Percentiles rank a stretch among this genome's conserved stretches.
Evolutionary conservation across 2,113 vertebrate species (phyloP).

Genomic region (Atractosteus spatula): DNA sequence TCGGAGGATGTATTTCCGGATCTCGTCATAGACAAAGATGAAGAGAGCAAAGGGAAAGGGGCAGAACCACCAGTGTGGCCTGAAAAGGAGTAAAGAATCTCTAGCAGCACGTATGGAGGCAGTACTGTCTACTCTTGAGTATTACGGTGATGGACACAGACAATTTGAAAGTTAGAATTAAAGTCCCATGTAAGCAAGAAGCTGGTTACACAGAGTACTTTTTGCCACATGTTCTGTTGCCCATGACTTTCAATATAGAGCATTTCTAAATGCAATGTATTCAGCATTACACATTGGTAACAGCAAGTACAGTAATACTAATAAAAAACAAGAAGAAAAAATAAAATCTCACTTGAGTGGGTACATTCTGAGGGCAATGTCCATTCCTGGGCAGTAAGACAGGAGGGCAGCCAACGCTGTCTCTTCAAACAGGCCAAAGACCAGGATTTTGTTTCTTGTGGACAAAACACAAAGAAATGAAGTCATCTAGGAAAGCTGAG

Average conservation of each 20-base stretch:
- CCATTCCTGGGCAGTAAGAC: constrained; percentile 76
- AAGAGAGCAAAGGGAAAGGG: constrained; percentile 70
- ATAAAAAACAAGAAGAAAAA: too few relatives aligned
- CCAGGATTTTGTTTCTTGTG: constrained; percentile 69
- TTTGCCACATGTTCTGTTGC: too few relatives aligned
- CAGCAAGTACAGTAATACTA: too few relatives aligned
- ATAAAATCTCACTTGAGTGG: constrained; percentile 68
- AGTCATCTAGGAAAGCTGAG: neutral
- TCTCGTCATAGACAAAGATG: constrained; percentile 75
- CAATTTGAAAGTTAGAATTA: too few relatives aligned
- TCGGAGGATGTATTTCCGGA: constrained; percentile 68
- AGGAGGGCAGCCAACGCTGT: constrained; percentile 72
- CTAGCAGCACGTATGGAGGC: too few relatives aligned
- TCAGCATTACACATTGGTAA: too few relatives aligned
- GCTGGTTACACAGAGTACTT: too few relatives aligned
- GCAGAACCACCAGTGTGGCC: constrained; percentile 75
- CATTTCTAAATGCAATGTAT: too few relatives aligned
- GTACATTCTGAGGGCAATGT: constrained; percentile 75
- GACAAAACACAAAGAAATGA: neutral
- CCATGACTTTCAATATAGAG: too few relatives aligned
- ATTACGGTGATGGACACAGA: too few relatives aligned
- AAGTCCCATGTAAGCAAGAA: too few relatives aligned
- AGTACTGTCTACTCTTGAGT: too few relatives aligned
- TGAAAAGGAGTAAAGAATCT: constrained; percentile 29
- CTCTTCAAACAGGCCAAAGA: constrained; percentile 75